Base-by-base conservation (phyloP, 1,140 invertebrate species). In the Lerema accius region DNA sequence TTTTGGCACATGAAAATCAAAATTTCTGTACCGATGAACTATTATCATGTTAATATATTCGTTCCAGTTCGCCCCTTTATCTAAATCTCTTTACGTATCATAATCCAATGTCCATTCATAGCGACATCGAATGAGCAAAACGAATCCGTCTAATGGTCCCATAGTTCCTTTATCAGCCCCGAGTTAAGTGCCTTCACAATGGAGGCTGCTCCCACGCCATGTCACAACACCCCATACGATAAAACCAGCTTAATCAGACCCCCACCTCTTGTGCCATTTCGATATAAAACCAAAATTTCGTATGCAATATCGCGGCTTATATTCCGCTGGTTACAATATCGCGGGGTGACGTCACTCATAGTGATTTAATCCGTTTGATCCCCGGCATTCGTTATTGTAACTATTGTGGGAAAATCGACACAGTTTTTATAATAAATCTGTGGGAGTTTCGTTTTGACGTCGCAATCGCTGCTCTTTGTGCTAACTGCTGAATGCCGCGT, bases 121-220 rank as follows among this genome's bases (percentile, higher is more conserved):
- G 69, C 68, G 69, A 77, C 75, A 84, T 80, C 78, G 87, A 86
- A 90, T 88, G 83, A 86, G 88, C 88, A 84, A 83, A 83, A 76
- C 86, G 86, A 90, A 90, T 89, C 78, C 84, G 55, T 76, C 80
- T 90, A 90, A 90, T 90, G 81, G 82, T 74, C 76, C 83, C 82
- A 85, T 83, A 88, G 85, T 84, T 90, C 84, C 79, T 86, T 89
- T 87, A 90, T 89, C 84, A 78, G 70, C 50, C 69, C 67, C 68
- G 78, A 89, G 88, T 86, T 89, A 90, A 90, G 86, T 89, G 85
- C 79, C 81, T 72, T 56, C 70, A 89, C 87, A 89, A 90, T 89
- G 73, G 76, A 76, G 67, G 70, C 76, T 59, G 82, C 83, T 89
- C 87, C 86, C 85, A 89, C 86, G 86, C 84, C 76, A 69, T 85